Conservation (phyloP, 1,140 invertebrate species). For the Pseudachorutes palmiensis region DNA sequence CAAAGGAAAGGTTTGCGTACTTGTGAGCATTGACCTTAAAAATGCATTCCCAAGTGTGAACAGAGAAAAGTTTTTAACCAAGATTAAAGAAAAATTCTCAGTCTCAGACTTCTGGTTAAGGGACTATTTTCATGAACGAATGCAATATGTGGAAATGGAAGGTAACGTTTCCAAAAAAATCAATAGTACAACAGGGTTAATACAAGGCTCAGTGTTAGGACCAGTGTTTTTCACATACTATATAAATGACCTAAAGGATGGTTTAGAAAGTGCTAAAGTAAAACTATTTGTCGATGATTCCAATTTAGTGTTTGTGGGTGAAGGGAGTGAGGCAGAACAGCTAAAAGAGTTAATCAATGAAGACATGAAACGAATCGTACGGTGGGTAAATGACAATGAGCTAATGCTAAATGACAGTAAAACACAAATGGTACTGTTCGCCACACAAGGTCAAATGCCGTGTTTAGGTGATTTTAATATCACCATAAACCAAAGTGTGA, state of each 20-base stretch:
- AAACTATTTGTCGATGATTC: conserved; percentile 19
- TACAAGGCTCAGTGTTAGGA: conserved; percentile 12
- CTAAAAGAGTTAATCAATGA: neutral
- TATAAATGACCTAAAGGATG: conserved; percentile 17
- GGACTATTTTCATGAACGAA: conserved; percentile 11
- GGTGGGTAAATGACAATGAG: neutral
- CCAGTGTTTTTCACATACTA: conserved; percentile 14
- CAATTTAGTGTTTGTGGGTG: conserved; percentile 13
- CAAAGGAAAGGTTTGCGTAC: conserved; percentile 1
- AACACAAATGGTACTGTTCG: neutral
- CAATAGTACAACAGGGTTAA: neutral
- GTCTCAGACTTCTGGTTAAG: conserved; percentile 20
- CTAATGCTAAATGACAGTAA: neutral
- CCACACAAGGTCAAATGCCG: neutral
- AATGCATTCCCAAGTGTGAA: conserved; percentile 18
- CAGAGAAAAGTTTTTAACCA: conserved; percentile 3
- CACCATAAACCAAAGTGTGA: neutral
- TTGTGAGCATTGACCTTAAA: conserved; percentile 16
- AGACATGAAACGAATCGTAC: neutral
- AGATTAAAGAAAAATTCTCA: conserved; percentile 12
- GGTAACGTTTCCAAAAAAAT: neutral
- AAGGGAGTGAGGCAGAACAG: neutral
- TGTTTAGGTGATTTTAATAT: neutral
- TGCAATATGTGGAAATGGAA: conserved; percentile 10
- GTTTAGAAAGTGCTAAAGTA: neutral